A percentile compares a stretch with the other conserved stretches of the same genome.
These are phyloP conservation scores for Andrena camellia DNA, from an alignment of 2,888 invertebrate species.

Conservation along the genomic window DNA sequence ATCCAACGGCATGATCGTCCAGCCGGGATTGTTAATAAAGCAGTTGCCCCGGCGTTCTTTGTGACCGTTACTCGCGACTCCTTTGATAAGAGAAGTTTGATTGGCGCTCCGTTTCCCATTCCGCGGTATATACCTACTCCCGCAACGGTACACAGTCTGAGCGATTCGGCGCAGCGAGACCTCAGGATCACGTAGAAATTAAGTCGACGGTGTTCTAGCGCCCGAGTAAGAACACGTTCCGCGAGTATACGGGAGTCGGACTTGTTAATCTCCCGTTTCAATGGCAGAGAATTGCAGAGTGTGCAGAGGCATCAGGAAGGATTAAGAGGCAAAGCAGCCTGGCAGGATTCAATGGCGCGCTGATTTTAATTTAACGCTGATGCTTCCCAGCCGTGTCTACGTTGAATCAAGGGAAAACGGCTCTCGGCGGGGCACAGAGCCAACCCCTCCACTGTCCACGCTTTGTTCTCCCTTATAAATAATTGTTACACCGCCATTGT, in stretches of 20 bases:
- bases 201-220: background rate
- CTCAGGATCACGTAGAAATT: background rate
- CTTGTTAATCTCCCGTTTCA: slow-evolving; percentile 41
- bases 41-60: background rate
- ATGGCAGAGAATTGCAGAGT: slow-evolving; percentile 35
- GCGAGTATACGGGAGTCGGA: background rate
- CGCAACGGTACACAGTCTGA: too few relatives aligned
- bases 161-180: too few relatives aligned
- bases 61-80: background rate
- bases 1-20: background rate
- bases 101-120: too few relatives aligned
- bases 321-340: slow-evolving; percentile 33
- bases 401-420: slow-evolving; percentile 29
- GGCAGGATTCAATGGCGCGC: slow-evolving; percentile 39
- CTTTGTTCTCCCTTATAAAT: slow-evolving; percentile 54
- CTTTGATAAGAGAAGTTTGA: too few relatives aligned
- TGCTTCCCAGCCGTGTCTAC: slow-evolving; percentile 28
- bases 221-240: background rate
- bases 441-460: background rate
- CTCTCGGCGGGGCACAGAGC: background rate
- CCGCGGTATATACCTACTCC: too few relatives aligned
- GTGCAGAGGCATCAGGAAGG: slow-evolving; percentile 9
- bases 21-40: background rate
- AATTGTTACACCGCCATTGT: slow-evolving; percentile 67
- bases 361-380: slow-evolving; percentile 58